Evolutionary conservation across 2,113 vertebrate genomes (phyloP), one percentile per base, ranked within the genome.

Genomic region (Trematomus loennbergii): DNA sequence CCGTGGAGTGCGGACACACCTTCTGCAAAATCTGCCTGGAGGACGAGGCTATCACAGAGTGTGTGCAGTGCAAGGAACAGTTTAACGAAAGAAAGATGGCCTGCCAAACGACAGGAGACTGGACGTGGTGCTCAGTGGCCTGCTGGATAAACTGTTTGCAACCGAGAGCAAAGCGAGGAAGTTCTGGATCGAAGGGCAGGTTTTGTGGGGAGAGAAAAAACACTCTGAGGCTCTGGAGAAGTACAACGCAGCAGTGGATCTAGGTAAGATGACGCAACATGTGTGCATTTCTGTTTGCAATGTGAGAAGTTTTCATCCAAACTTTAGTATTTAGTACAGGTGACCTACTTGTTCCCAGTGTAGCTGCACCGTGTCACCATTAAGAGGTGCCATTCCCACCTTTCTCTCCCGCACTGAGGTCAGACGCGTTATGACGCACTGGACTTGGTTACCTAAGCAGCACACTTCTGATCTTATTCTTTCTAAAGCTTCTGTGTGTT

Each of bases 1-100:
- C 97, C 4, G 84, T 96, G 79, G 92, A 92, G 64, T 97, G 96
- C 79, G 97, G 97, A 4, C 96, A 96, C 91, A 96, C 96, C n/a
- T 96, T 95, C 85, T 97, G 97, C 90, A 95, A 91, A 73, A 92
- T 86, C 20, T 97, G 96, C 82, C n/a, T 95, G 33, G 94, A 94
- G 45, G 81, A 90, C 29, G 86, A 82, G 5, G 36, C 58, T 0
- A 72, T 83, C 0, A 71, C 16, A 10, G 87, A 91, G 11, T 96
- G 95, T 63, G 10, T 45, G 1, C 88, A 84, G 1, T 96, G 95
- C 82, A 86, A 84, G 18, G 62, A 86, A 1, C 82, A 81, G 45
- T 4, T 89, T 43, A 71, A 16, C 70, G 36, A 40, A 85, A 48
- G 48, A 81, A 64, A 17, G 79, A 85, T 2, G 66, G n/a, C 1